Conservation (phyloP, 1,140 invertebrate species). For the Orius laevigatus region DNA sequence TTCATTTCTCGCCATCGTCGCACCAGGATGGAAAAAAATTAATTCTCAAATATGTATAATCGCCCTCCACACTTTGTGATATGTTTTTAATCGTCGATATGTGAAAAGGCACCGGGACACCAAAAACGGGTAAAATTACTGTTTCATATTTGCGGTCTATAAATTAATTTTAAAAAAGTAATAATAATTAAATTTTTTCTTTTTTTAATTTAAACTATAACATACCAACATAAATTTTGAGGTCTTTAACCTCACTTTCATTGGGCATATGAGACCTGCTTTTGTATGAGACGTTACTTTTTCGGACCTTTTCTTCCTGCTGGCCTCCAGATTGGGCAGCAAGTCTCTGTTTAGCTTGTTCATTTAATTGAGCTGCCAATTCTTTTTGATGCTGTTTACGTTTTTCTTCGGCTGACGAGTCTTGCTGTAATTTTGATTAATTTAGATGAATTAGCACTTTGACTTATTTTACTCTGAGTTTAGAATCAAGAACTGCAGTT, state of each 20-base stretch:
- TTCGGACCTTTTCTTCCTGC: constrained; percentile 79
- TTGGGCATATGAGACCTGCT: constrained; percentile 79
- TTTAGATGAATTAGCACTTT: constrained; percentile 9
- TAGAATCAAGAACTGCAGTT: constrained; percentile 87
- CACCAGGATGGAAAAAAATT: constrained; percentile 98
- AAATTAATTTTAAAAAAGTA: constrained; percentile 8
- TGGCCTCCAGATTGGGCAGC: constrained; percentile 71
- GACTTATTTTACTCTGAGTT: constrained; percentile 52
- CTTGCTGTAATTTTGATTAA: constrained; percentile 35
- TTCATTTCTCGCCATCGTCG: constrained; percentile 84
- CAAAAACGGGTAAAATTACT: constrained; percentile 91
- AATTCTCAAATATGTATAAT: constrained; percentile 95
- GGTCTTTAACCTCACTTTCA: constrained; percentile 80
- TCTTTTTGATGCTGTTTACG: constrained; percentile 93
- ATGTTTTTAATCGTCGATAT: constrained; percentile 99
- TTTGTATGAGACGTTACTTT: constrained; percentile 92
- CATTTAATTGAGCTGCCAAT: constrained; percentile 76
- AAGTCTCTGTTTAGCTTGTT: constrained; percentile 77
- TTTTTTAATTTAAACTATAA: constrained; percentile 13
- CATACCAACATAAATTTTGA: constrained; percentile 89
- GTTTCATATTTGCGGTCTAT: constrained; percentile 93
- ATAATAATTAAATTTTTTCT: constrained; percentile 3
- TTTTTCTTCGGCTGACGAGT: constrained; percentile 93
- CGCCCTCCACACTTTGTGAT: constrained; percentile 94
- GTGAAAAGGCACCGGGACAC: constrained; percentile 91